Conservation (phyloP, 2,113 vertebrate genomes). For the Melanerpes formicivorus region DNA sequence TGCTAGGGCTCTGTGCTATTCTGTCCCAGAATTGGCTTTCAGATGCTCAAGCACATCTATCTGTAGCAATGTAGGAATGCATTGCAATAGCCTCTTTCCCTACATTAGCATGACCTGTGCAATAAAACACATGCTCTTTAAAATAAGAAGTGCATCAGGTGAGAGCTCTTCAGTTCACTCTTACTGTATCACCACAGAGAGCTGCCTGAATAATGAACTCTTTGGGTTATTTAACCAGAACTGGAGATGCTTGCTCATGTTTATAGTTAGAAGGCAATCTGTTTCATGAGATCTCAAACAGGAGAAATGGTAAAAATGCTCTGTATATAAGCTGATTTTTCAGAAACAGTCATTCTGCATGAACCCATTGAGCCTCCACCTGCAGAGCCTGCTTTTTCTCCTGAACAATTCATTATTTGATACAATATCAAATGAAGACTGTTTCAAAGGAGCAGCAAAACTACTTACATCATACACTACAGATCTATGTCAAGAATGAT, state of each 20-base stretch:
- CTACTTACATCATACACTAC: neutral
- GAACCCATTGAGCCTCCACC: neutral
- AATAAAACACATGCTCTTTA: neutral
- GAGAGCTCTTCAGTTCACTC: neutral
- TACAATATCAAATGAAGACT: neutral
- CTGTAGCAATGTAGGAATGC: neutral
- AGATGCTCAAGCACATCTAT: neutral
- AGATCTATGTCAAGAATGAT: neutral
- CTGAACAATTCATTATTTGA: neutral
- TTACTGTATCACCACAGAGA: neutral
- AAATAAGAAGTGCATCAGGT: neutral
- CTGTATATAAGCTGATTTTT: neutral
- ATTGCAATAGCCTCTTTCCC: neutral
- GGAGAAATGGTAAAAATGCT: neutral
- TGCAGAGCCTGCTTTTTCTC: neutral
- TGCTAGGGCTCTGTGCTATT: neutral
- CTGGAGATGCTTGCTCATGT: neutral
- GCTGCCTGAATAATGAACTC: neutral
- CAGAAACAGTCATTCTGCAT: neutral
- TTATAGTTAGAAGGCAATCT: neutral
- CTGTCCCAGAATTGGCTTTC: neutral
- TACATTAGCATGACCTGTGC: neutral
- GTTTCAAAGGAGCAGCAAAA: neutral
- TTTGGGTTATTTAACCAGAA: neutral
- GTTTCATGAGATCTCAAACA: neutral